Evolutionary conservation across 1,140 invertebrate species (phyloP).

Genomic region (Trichonephila inaurata): DNA sequence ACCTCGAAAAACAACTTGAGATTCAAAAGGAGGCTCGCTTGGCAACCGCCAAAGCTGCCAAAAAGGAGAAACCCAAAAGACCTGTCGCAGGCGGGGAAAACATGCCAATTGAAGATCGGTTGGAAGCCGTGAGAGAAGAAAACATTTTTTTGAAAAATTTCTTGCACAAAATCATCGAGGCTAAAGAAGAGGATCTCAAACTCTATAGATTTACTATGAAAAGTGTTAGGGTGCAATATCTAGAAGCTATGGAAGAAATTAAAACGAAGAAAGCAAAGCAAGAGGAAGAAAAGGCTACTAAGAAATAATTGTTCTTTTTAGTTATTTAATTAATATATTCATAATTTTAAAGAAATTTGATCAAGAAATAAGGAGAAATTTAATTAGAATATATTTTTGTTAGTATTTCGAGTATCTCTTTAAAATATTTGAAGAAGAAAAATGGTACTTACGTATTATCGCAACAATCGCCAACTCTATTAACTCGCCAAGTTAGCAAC

Average conservation of each 20-base stretch:
- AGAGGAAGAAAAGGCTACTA: background rate
- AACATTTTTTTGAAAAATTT: conserved; percentile 59
- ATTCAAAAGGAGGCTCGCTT: background rate
- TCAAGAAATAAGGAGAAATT: too few relatives aligned
- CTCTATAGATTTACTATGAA: conserved; percentile 37
- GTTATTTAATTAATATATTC: background rate
- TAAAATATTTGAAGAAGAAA: too few relatives aligned
- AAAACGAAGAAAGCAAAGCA: background rate
- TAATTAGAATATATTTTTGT: too few relatives aligned
- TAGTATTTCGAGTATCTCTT: too few relatives aligned
- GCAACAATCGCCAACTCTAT: too few relatives aligned
- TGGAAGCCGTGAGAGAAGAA: conserved; percentile 20
- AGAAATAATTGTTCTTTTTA: background rate
- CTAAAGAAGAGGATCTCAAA: conserved; percentile 38
- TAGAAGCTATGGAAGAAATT: conserved; percentile 7
- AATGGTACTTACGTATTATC: too few relatives aligned
- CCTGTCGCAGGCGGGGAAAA: background rate
- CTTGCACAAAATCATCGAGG: background rate
- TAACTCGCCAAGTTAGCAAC: too few relatives aligned
- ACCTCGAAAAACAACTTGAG: background rate
- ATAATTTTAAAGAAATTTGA: too few relatives aligned
- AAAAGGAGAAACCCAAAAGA: background rate
- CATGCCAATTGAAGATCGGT: background rate
- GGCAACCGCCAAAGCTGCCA: background rate
- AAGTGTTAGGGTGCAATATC: background rate